Conservation (phyloP, 2,888 invertebrate species). For the Eristalis intricaria region DNA sequence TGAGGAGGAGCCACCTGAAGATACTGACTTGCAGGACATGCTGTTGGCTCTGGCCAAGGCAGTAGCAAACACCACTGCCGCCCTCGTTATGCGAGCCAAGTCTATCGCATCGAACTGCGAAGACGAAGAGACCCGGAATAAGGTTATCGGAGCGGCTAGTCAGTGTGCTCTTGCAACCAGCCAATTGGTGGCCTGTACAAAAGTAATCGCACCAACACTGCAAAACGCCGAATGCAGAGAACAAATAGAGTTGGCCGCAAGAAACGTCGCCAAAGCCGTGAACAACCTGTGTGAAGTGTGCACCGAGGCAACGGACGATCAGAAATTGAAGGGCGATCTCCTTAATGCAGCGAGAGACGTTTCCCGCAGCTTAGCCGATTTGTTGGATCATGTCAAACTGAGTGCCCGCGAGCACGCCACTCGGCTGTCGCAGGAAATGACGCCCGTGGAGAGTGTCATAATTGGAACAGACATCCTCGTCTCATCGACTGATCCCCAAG, state of each 20-base stretch:
- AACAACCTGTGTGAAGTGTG: constrained; percentile 93
- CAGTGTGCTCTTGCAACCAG: constrained; percentile 98
- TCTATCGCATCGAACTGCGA: constrained; percentile 95
- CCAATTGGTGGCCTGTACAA: constrained; percentile 98
- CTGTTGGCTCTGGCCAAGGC: constrained; percentile 96
- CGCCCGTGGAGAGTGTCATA: constrained; percentile 94
- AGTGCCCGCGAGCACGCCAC: constrained; percentile 86
- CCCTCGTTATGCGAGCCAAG: constrained; percentile 97
- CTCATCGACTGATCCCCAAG: constrained; percentile 92
- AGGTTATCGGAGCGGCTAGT: constrained; percentile 96
- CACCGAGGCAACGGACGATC: constrained; percentile 87
- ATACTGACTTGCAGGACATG: constrained; percentile 93
- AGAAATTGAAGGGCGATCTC: constrained; percentile 87
- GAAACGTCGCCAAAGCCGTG: constrained; percentile 95
- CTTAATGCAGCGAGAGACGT: constrained; percentile 93
- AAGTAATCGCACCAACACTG: constrained; percentile 93
- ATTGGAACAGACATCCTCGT: constrained; percentile 94
- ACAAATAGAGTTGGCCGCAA: constrained; percentile 95
- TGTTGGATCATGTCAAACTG: constrained; percentile 93
- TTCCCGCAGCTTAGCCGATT: constrained; percentile 92
- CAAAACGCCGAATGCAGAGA: constrained; percentile 92
- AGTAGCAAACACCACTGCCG: constrained; percentile 98
- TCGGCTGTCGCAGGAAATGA: constrained; percentile 87
- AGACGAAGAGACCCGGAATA: constrained; percentile 82
- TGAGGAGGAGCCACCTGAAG: constrained; percentile 93